Percentiles rank a stretch among this genome's conserved stretches.
phyloP scores from a whole-genome alignment of 2,888 invertebrate genomes.

The Mythimna vitellina region DNA sequence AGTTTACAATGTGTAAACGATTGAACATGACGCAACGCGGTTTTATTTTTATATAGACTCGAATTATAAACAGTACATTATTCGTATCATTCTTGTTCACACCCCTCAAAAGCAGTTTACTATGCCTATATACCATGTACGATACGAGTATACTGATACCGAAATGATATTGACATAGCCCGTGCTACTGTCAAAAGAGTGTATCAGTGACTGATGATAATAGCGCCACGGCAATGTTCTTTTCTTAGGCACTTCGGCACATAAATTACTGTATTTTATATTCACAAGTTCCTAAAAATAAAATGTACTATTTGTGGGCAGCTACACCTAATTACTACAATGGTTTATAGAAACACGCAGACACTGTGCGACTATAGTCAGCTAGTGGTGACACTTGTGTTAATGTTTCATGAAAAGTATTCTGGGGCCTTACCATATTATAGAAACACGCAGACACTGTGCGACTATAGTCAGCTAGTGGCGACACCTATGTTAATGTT shows the following conservation, averaged over 20 bases:
- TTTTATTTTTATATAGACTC: slow-evolving; percentile 6
- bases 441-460: background rate
- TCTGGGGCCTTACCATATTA: no score
- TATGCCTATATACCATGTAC: background rate
- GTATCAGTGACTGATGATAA: slow-evolving; percentile 1
- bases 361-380: background rate
- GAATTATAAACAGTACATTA: slow-evolving; percentile 8
- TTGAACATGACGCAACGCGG: slow-evolving; percentile 8
- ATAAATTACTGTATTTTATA: background rate
- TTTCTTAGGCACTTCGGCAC: background rate
- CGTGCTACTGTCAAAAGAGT: background rate
- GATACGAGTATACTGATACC: background rate
- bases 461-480: no score
- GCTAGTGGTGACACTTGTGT: background rate
- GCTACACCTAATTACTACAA: background rate
- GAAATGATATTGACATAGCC: slow-evolving; percentile 26
- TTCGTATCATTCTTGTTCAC: slow-evolving; percentile 2
- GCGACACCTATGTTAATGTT: background rate
- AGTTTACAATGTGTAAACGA: background rate
- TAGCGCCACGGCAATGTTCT: background rate
- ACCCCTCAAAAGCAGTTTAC: slow-evolving; percentile 10
- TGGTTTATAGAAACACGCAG: background rate
- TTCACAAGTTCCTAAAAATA: background rate
- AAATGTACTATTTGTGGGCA: no score
- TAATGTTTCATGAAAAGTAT: background rate